A percentile compares a stretch with the other conserved stretches of the same genome.
phyloP scores from a whole-genome alignment of 2,888 invertebrate genomes.

The Lasioglossum vierecki region DNA sequence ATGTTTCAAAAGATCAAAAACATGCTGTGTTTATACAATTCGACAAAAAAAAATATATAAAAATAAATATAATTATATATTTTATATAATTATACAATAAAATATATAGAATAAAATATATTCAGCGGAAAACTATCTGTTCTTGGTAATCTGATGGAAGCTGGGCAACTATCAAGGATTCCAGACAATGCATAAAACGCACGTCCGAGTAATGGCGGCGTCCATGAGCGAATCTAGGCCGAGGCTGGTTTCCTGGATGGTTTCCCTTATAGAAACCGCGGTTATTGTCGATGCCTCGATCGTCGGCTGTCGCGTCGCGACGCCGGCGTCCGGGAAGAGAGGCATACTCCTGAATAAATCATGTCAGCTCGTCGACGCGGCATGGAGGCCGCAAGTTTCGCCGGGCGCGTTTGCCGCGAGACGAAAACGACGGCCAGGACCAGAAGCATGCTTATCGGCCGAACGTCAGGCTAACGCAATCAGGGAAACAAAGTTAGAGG shows the following conservation, averaged over 20 bases:
- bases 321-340: neutral
- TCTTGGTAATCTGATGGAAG: neutral
- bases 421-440: neutral
- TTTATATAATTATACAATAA: no score
- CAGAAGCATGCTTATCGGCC: neutral
- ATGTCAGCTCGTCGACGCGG: neutral
- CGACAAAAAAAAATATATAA: no score
- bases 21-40: no score
- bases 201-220: neutral
- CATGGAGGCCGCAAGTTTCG: neutral
- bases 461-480: conserved; percentile 15
- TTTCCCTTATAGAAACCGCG: neutral
- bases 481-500: neutral
- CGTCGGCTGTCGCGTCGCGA: neutral
- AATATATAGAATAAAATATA: no score
- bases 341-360: neutral
- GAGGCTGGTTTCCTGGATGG: neutral
- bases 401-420: neutral
- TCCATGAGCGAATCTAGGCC: neutral
- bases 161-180: neutral
- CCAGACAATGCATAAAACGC: neutral
- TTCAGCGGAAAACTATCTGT: neutral
- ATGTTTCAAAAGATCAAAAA: no score
- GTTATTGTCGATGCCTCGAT: conserved; percentile 9
- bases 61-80: no score